phyloP scores from a whole-genome alignment of 2,888 invertebrate genomes.

The Meloe dianella region DNA sequence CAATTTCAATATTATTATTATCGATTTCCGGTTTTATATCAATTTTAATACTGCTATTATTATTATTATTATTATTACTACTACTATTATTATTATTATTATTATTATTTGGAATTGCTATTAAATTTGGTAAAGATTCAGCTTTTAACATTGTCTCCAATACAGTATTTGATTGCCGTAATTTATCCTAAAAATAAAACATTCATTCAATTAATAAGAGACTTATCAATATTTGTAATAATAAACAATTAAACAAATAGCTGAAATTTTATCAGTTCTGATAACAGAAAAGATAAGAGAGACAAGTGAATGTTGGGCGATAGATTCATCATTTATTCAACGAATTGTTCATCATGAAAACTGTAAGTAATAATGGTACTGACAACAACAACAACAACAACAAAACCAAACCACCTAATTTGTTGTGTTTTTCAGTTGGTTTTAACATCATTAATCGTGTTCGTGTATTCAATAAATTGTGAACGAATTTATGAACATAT shows the following conservation, averaged over 20 bases:
- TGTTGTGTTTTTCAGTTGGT: too few relatives aligned
- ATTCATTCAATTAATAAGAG: conserved; percentile 17
- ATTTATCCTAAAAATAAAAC: conserved; percentile 62
- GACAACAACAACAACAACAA: too few relatives aligned
- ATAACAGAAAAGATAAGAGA: conserved; percentile 26
- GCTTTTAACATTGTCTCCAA: conserved; percentile 65
- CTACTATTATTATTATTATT: conserved; percentile 29
- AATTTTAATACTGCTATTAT: conserved; percentile 42
- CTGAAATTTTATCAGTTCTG: conserved; percentile 20
- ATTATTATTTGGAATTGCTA: conserved; percentile 54
- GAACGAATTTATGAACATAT: conserved; percentile 34
- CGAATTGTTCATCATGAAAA: conserved; percentile 12
- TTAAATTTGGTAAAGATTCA: conserved; percentile 50
- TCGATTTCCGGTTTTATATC: conserved; percentile 40
- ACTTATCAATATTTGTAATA: conserved; percentile 23
- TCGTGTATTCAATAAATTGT: conserved; percentile 24
- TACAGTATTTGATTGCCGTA: conserved; percentile 65
- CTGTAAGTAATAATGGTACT: too few relatives aligned
- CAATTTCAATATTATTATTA: conserved; percentile 30
- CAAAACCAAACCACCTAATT: too few relatives aligned
- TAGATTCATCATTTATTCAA: too few relatives aligned
- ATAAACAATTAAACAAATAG: conserved; percentile 16
- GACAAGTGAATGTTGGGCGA: too few relatives aligned
- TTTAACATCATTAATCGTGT: too few relatives aligned
- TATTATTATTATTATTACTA: conserved; percentile 28